These are phyloP conservation scores for Siderastrea siderea DNA, from an alignment of 92 coral and sea anemone species.

Conservation along the genomic window DNA sequence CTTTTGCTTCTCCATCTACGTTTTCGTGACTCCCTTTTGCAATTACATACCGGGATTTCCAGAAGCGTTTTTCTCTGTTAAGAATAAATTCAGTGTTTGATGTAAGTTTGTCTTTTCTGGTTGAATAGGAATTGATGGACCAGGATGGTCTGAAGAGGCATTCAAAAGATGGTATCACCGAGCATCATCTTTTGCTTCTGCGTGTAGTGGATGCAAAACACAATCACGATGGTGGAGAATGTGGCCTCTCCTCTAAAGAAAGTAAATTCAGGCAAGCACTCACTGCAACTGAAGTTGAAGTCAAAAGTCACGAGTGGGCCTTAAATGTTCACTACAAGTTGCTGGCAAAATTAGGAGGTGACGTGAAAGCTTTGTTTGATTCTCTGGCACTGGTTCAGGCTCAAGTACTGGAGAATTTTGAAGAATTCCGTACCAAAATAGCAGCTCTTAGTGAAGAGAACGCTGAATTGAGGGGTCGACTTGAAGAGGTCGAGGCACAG, in stretches of 20 bases:
- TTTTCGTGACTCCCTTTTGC: no score
- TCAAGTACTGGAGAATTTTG: no score
- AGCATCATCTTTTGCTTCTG: not conserved
- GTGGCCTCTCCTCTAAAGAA: not conserved
- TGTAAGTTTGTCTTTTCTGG: not conserved
- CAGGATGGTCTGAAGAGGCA: not conserved
- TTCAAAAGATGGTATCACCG: not conserved
- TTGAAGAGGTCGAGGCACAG: not conserved
- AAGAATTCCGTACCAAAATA: not conserved
- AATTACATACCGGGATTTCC: no score
- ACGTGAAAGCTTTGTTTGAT: not conserved
- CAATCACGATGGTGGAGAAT: not conserved
- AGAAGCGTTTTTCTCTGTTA: not conserved
- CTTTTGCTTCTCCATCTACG: no score
- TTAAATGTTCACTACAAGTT: not conserved
- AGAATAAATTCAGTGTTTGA: not conserved
- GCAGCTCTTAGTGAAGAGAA: not conserved
- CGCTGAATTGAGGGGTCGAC: not conserved
- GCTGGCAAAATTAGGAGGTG: not conserved
- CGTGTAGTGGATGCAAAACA: not conserved
- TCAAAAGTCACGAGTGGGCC: not conserved
- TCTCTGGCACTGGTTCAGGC: not conserved
- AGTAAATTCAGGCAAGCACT: not conserved
- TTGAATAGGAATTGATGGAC: conserved; percentile 6
- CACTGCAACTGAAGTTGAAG: not conserved